Evolutionary conservation across 37 sponge, comb jelly and placozoan species (phyloP).

Genomic region (Aphrocallistes beatrix): DNA sequence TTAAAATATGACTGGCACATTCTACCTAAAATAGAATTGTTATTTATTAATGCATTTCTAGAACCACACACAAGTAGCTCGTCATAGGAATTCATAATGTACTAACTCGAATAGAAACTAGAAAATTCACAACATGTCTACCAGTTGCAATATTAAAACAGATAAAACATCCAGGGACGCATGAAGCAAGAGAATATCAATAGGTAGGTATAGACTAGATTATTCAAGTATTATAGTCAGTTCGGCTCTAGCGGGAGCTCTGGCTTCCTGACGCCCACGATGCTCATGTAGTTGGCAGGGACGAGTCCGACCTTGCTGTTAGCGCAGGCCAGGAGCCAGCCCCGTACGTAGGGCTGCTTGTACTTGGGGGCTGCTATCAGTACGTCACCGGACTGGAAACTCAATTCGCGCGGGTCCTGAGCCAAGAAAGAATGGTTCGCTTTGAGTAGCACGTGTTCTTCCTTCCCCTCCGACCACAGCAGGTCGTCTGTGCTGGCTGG

Average conservation of each 20-base stretch:
- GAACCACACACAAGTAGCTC: too few species aligned
- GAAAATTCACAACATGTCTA: too few species aligned
- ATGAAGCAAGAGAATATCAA: too few species aligned
- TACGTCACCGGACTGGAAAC: slow-evolving; percentile 21
- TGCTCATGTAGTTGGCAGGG: slow-evolving; percentile 27
- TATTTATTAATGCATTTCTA: too few species aligned
- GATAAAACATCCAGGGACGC: too few species aligned
- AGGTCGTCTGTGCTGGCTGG: neutral
- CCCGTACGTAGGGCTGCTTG: slow-evolving; percentile 23
- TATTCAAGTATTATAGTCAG: too few species aligned
- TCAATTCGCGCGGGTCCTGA: slow-evolving; percentile 14
- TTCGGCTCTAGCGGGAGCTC: neutral
- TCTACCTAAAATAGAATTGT: too few species aligned
- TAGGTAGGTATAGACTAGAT: too few species aligned
- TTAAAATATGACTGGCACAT: too few species aligned
- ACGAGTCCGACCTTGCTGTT: slow-evolving; percentile 21
- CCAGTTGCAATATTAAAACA: too few species aligned
- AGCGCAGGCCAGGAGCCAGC: slow-evolving; percentile 24
- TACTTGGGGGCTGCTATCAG: slow-evolving; percentile 19
- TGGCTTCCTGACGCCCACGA: slow-evolving; percentile 21
- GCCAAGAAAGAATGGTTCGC: slow-evolving; percentile 2
- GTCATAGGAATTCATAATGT: too few species aligned
- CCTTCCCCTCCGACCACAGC: slow-evolving; percentile 21
- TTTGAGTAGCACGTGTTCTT: slow-evolving; percentile 18
- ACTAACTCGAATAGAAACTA: too few species aligned